Conservation (phyloP, 2,113 vertebrate species). For the Microtus montanus region DNA sequence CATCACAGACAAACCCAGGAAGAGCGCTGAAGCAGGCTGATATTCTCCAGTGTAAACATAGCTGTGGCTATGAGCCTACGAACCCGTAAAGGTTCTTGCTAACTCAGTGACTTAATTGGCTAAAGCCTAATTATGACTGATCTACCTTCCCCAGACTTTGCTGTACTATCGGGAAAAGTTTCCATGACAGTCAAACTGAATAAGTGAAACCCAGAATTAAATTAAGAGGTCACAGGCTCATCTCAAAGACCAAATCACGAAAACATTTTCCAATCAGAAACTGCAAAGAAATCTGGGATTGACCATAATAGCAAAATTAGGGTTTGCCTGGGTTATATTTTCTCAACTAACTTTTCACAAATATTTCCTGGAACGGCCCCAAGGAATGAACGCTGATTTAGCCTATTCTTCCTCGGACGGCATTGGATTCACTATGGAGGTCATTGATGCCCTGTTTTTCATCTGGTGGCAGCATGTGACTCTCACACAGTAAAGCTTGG, state of each 20-base stretch:
- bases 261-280: constrained; percentile 81
- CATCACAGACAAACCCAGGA: background rate
- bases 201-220: constrained; percentile 78
- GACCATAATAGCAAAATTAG: constrained; percentile 83
- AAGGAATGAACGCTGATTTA: constrained; percentile 81
- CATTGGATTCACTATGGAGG: constrained; percentile 75
- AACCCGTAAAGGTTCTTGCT: constrained; percentile 1
- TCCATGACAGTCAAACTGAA: constrained; percentile 61
- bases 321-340: constrained; percentile 81
- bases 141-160: constrained; percentile 9
- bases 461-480: constrained; percentile 55
- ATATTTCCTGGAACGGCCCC: constrained; percentile 84
- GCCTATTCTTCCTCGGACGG: constrained; percentile 80
- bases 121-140: constrained; percentile 33
- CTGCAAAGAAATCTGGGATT: constrained; percentile 66
- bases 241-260: constrained; percentile 74
- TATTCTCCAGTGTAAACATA: background rate
- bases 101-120: constrained; percentile 34
- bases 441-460: constrained; percentile 34
- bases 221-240: constrained; percentile 77
- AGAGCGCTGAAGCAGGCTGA: constrained; percentile 8
- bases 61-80: background rate
- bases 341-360: constrained; percentile 85
- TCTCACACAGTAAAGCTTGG: constrained; percentile 55
- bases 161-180: constrained; percentile 64